Conservation (phyloP, 1,140 invertebrate genomes). For the Zaprionus vittiger region DNA sequence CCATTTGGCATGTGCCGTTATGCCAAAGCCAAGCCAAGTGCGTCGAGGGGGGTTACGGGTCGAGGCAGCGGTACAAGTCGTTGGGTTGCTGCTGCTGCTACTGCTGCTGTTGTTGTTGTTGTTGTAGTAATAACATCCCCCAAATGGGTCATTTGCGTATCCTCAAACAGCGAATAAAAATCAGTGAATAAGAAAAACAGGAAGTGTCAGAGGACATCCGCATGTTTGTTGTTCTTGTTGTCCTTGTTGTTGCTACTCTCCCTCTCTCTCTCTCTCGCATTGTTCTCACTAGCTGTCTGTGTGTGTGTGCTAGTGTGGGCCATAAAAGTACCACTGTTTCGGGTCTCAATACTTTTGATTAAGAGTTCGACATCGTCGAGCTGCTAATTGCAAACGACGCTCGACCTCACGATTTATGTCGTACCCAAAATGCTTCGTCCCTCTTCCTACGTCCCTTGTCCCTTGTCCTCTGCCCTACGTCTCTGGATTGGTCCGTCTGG, state of each 20-base stretch:
- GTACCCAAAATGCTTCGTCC: constrained; percentile 59
- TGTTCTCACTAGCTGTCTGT: constrained; percentile 29
- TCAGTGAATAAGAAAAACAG: constrained; percentile 84
- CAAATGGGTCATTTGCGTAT: constrained; percentile 85
- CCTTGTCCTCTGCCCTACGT: not conserved
- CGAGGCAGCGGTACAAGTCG: not conserved
- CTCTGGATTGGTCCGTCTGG: not conserved
- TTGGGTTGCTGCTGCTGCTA: constrained; percentile 11
- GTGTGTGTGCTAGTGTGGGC: constrained; percentile 29
- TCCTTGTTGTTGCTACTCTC: constrained; percentile 17
- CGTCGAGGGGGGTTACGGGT: constrained; percentile 19
- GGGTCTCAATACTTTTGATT: constrained; percentile 79
- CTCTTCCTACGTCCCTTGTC: not conserved
- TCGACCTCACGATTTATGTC: constrained; percentile 72
- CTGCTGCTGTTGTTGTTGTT: constrained; percentile 23
- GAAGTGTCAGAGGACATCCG: constrained; percentile 83
- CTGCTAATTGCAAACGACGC: constrained; percentile 81
- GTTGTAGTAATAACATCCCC: constrained; percentile 83
- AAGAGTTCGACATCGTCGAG: constrained; percentile 75
- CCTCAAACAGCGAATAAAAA: constrained; percentile 84
- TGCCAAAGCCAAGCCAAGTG: constrained; percentile 50
- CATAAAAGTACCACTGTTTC: constrained; percentile 68
- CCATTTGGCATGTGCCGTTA: constrained; percentile 84
- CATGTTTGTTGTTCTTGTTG: constrained; percentile 64
- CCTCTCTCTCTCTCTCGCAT: constrained; percentile 32